A percentile compares a stretch with the other conserved stretches of the same genome.
These are phyloP conservation scores for Hydropotes inermis DNA, from an alignment of 2,113 vertebrate genomes.

Conservation along the genomic window DNA sequence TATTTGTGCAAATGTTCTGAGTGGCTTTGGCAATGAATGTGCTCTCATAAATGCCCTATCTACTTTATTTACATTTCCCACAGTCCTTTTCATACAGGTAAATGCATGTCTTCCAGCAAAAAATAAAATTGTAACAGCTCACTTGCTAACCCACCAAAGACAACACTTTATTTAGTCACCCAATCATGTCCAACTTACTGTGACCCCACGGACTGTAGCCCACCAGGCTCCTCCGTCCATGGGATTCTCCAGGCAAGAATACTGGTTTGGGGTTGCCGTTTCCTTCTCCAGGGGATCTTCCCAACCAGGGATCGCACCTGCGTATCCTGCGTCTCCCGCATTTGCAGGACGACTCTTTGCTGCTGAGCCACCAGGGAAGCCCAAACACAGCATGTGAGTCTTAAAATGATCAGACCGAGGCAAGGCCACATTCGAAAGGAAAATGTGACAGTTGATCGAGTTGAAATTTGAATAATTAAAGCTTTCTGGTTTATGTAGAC, in stretches of 20 bases:
- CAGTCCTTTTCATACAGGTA: too few relatives aligned
- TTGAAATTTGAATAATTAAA: not conserved
- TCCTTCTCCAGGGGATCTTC: not conserved
- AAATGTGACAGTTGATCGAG: rapidly evolving
- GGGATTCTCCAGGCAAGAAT: not conserved
- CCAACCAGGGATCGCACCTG: not conserved
- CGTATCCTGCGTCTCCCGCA: not conserved
- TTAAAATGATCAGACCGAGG: rapidly evolving
- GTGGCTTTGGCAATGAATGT: not conserved
- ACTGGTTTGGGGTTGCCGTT: not conserved
- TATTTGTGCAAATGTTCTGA: not conserved
- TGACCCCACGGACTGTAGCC: not conserved
- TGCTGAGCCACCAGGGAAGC: not conserved
- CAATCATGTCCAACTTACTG: not conserved
- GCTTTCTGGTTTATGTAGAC: not conserved
- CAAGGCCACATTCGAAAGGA: rapidly evolving
- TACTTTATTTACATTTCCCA: not conserved
- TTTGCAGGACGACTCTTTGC: not conserved
- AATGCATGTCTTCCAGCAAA: not conserved
- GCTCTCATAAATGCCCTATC: not conserved
- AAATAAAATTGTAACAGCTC: rapidly evolving
- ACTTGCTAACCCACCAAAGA: not conserved
- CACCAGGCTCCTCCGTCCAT: not conserved
- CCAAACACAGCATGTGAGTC: not conserved
- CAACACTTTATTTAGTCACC: not conserved